A percentile compares a stretch with the other conserved stretches of the same genome.
phyloP scores from a whole-genome alignment of 2,113 vertebrate genomes.

The Ibidorhyncha struthersii region DNA sequence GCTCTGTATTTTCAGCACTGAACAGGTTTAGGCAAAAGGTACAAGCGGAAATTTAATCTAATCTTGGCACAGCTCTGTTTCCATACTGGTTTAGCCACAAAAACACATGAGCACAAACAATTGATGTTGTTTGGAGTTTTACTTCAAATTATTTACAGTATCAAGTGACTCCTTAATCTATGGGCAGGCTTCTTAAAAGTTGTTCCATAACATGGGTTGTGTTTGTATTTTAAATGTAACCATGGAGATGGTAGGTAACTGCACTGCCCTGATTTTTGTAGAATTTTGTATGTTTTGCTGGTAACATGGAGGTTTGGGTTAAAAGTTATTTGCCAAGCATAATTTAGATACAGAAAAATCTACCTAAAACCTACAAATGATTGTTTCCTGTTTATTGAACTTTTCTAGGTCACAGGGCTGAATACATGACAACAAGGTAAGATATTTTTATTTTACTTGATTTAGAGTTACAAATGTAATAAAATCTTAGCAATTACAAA shows the following conservation, averaged over 20 bases:
- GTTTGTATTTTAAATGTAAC: background rate
- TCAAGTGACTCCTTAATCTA: background rate
- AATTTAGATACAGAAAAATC: background rate
- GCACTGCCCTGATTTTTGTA: background rate
- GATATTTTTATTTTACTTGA: background rate
- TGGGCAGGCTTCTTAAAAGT: background rate
- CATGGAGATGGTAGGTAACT: background rate
- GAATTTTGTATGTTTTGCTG: background rate
- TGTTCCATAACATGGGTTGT: background rate
- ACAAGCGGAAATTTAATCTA: background rate
- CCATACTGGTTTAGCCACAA: background rate
- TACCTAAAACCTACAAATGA: background rate
- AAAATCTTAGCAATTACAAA: background rate
- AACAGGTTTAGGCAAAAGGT: background rate
- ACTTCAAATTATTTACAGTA: background rate
- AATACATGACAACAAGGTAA: constrained; percentile 99
- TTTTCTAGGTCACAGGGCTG: constrained; percentile 91
- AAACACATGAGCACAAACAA: background rate
- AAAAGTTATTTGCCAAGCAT: background rate
- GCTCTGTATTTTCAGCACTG: background rate
- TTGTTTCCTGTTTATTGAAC: constrained; percentile 22
- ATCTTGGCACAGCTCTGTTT: background rate
- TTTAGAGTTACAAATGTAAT: background rate
- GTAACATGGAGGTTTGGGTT: background rate
- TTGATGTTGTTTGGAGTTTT: constrained; percentile 1